Base-by-base conservation (phyloP, 1,140 invertebrate species). In the Pseudoatta argentina region DNA sequence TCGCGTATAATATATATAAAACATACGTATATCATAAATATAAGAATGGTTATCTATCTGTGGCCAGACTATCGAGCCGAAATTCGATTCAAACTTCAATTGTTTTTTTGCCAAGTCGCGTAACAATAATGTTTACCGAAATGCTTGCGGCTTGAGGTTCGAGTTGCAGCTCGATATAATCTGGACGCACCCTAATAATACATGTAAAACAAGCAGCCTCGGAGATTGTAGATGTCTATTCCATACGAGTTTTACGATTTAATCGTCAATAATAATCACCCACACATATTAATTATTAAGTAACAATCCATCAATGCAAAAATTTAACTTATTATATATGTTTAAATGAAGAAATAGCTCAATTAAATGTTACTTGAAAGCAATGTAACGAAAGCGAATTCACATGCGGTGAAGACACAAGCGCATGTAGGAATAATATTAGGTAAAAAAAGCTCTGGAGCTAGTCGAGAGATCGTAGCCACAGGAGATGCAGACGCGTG, bases 321-420 rank as follows among this genome's bases (percentile, higher is more conserved):
- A 66, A 18, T 34, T 72, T n/a, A 34, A 34, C 10, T 34, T 2
- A 51, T 55, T 18, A 34, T 34, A 34, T 34, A 5, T 72, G 5
- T 1, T 10, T 53, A 53, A 72, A 39, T 39, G 6, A 39, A 53
- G 16, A 8, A 44, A 39, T 39, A 44, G 7, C 8, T 44, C 27
- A 30, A 24, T 30, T 55, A 24, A 72, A 53, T 72, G 8, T n/a
- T 71, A 48, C 18, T 18, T 55, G 16, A 44, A 44, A 51, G 18
- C 18, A 21, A 51, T 3, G 67, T 5, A 6, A 71, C 5, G 55
- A 39, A 76, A 44, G 55, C 55, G 21, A 61, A 34, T 75, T 30
- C 12, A 39, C n/a, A 76, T 76, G 55, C 30, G 21, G 51, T 53
- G 18, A 34, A 67, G 48, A 39, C 66, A 69, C n/a, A 48, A 75